These are phyloP conservation scores for Archips xylosteana DNA, from an alignment of 2,888 invertebrate genomes.

Conservation along the genomic window DNA sequence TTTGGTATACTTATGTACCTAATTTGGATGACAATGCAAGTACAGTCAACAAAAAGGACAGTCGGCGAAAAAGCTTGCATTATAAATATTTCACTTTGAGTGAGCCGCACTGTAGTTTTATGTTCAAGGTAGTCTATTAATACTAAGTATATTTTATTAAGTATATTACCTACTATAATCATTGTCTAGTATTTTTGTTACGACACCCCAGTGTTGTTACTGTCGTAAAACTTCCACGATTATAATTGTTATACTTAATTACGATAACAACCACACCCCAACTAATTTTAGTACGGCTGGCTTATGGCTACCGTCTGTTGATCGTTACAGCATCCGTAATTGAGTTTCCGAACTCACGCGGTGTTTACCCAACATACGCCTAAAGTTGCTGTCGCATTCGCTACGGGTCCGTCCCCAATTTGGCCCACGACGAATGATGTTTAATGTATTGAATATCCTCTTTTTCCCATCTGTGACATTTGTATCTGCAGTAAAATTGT, in stretches of 20 bases:
- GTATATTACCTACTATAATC: too few relatives aligned
- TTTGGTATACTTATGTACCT: too few relatives aligned
- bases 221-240: constrained; percentile 11
- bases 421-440: constrained; percentile 25
- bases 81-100: too few relatives aligned
- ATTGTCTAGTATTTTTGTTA: neutral
- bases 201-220: neutral
- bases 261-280: constrained; percentile 32
- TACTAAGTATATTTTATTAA: too few relatives aligned
- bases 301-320: constrained; percentile 47
- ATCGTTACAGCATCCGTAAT: constrained; percentile 59
- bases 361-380: constrained; percentile 54
- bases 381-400: constrained; percentile 31
- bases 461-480: neutral
- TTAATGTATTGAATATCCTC: constrained; percentile 28
- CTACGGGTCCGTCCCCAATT: constrained; percentile 25
- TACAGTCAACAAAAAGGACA: too few relatives aligned
- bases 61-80: too few relatives aligned
- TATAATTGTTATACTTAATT: constrained; percentile 26
- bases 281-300: constrained; percentile 44
- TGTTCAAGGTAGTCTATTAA: too few relatives aligned
- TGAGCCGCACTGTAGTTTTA: too few relatives aligned
- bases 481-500: neutral
- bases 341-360: constrained; percentile 60
- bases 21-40: too few relatives aligned